A percentile compares a stretch with the other conserved stretches of the same genome.
phyloP scores from a whole-genome alignment of 2,113 vertebrate genomes.

The Apus apus region DNA sequence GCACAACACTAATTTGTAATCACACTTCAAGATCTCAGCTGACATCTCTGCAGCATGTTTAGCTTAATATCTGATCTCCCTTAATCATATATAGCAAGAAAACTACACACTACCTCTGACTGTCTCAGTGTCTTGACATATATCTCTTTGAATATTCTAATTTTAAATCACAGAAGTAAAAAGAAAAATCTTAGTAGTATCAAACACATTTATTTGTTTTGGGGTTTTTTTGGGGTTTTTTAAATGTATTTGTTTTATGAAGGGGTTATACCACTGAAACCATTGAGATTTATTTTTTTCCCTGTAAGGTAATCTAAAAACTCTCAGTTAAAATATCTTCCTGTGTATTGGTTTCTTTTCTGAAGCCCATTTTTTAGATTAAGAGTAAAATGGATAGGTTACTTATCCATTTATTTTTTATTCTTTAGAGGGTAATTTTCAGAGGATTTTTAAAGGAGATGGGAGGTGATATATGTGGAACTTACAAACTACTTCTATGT shows the following conservation, averaged over 20 bases:
- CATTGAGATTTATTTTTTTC: not conserved
- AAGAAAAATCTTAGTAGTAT: not conserved
- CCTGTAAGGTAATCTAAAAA: not conserved
- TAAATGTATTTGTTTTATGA: not conserved
- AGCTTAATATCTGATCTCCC: not conserved
- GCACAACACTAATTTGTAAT: rapidly evolving
- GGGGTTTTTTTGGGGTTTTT: not conserved
- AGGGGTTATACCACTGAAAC: not conserved
- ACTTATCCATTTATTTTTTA: not conserved
- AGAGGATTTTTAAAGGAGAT: not conserved
- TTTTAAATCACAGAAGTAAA: not conserved
- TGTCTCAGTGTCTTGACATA: not conserved
- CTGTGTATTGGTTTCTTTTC: not conserved
- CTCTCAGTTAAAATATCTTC: not conserved
- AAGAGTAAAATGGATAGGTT: not conserved
- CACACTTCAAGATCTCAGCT: not conserved
- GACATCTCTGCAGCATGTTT: not conserved
- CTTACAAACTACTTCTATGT: not conserved
- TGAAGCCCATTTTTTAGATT: not conserved
- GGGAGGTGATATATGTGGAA: not conserved
- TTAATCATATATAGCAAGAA: not conserved
- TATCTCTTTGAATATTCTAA: not conserved
- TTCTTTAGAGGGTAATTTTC: not conserved
- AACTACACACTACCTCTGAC: no score
- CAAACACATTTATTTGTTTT: not conserved